phyloP scores from a whole-genome alignment of 2,888 invertebrate species.

The Acanthopleura granulata region DNA sequence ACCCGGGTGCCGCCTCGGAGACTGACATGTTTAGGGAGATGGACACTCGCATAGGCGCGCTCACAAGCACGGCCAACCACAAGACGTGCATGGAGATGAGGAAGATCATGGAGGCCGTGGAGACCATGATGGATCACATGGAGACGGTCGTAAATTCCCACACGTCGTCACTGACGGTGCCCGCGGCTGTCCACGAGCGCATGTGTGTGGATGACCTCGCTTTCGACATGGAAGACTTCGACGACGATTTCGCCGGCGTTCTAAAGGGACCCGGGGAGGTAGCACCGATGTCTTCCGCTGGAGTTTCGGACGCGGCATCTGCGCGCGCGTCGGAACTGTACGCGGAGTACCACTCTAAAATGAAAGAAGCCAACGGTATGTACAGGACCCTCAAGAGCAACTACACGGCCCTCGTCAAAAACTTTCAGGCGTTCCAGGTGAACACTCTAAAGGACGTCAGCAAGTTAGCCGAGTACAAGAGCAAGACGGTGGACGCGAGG shows the following conservation, averaged over 20 bases:
- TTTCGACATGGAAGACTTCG: background rate
- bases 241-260: conserved; percentile 1
- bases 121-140: conserved; percentile 1
- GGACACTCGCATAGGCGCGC: background rate
- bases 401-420: background rate
- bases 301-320: background rate
- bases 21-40: conserved; percentile 1
- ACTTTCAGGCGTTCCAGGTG: conserved; percentile 1
- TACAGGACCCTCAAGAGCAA: background rate
- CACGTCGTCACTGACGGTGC: background rate
- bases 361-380: background rate
- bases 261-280: background rate
- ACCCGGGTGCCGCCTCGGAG: background rate
- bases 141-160: background rate
- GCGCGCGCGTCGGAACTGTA: background rate
- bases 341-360: background rate
- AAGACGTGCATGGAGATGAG: background rate
- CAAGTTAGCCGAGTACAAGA: background rate
- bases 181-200: background rate
- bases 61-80: background rate
- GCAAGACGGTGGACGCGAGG: background rate
- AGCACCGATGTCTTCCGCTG: background rate
- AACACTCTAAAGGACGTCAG: background rate
- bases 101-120: background rate
- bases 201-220: background rate